Evolutionary conservation across 2,797 vertebrate genomes (phyloP), one percentile per base, ranked within the genome.

Genomic region (Podargus strigoides): DNA sequence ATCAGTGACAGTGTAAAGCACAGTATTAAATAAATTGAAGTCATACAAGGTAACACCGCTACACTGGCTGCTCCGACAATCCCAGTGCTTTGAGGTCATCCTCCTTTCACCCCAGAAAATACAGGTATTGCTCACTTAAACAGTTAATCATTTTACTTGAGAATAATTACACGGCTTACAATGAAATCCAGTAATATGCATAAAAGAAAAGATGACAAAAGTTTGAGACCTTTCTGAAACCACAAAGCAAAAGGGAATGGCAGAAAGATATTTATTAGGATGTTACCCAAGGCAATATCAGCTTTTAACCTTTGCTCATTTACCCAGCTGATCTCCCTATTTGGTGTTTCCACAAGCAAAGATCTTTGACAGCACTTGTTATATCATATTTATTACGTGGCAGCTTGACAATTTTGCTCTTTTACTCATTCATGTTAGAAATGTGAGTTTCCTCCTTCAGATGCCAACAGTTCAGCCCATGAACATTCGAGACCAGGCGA

Each of bases 341-440:
- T 73, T 21, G 4, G 9, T 73, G n/a, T n/a, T 86, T 55, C 49
- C 21, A 32, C 22, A 67, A 6, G 4, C 0, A 0, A 28, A 24
- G 32, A 44, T 0, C 0, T 68, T 63, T 68, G 34, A 37, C 42
- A 37, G 13, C 47, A 47, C 4, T 22, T 59, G 3, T 41, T 69
- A 12, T 11, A 58, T 11, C 41, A 18, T 26, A 46, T 7, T 55
- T n/a, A 9, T 42, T 66, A 41, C 0, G 0, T 23, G 30, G 14
- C 30, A 66, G 14, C 27, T 49, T 2, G 0, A 14, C 1, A 2
- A 37, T n/a, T 44, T 68, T 41, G 27, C 12, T 69, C 3, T 53
- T 69, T 75, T 62, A 36, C 27, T 60, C 26, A 30, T 0, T 36
- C 52, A 44, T 1, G 0, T n/a, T 30, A 66, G 37, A 60, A 82